Evolutionary conservation across 2,797 vertebrate genomes (phyloP).

Genomic region (Enteromius fasciolatus): DNA sequence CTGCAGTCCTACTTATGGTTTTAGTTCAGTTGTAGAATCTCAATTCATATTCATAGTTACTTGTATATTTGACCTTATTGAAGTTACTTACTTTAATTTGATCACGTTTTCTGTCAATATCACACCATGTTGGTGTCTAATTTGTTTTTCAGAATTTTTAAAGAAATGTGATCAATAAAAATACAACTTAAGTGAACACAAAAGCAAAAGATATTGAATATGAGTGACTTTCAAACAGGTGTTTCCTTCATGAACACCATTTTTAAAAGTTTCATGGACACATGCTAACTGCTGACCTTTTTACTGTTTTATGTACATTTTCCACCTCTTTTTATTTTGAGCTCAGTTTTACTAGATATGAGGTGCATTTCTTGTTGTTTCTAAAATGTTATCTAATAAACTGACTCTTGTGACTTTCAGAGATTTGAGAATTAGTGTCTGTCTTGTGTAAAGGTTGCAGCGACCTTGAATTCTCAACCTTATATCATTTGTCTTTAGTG

Average conservation of each 20-base stretch:
- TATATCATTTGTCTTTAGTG: constrained; percentile 4
- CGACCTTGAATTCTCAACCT: neutral
- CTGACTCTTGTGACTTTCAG: neutral
- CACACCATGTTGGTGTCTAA: neutral
- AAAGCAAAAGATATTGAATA: neutral
- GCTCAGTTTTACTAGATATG: neutral
- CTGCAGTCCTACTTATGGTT: constrained; percentile 4
- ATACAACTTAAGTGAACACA: neutral
- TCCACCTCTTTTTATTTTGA: neutral
- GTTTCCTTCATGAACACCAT: neutral
- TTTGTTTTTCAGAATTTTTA: neutral
- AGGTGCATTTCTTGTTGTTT: neutral
- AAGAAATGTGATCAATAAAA: neutral
- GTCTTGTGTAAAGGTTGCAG: constrained; percentile 1
- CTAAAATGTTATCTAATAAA: neutral
- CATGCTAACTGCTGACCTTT: neutral
- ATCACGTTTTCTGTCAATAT: neutral
- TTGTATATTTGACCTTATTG: neutral
- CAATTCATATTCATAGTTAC: neutral
- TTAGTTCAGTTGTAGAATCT: neutral
- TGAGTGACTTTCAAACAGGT: neutral
- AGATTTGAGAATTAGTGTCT: neutral
- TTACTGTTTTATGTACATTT: neutral
- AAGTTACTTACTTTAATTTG: neutral
- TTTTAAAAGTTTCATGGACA: neutral